A percentile compares a stretch with the other conserved stretches of the same genome.
phyloP scores from a whole-genome alignment of 2,797 vertebrate genomes.

The Remorina albescens region DNA sequence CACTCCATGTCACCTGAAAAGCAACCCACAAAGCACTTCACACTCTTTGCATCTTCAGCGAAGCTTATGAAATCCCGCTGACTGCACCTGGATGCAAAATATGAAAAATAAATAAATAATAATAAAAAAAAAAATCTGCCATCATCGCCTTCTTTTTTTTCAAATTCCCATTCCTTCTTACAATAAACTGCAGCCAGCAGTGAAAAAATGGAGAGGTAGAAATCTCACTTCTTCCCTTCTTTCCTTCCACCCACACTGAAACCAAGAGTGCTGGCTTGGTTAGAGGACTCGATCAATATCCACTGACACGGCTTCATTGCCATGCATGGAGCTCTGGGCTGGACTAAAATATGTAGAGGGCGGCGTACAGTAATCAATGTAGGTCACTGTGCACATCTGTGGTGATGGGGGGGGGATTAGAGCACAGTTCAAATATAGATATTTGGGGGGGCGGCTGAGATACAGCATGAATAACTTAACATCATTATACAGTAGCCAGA shows the following conservation, averaged over 20 bases:
- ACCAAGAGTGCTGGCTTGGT: conserved; percentile 58
- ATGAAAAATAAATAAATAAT: neutral
- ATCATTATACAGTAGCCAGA: conserved; percentile 39
- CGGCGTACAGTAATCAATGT: conserved; percentile 54
- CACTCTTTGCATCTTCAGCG: conserved; percentile 25
- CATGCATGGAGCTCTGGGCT: conserved; percentile 58
- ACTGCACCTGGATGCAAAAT: conserved; percentile 48
- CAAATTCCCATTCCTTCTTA: neutral
- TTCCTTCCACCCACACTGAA: conserved; percentile 47
- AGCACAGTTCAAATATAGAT: conserved; percentile 50
- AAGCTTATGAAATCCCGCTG: conserved; percentile 31
- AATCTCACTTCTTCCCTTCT: conserved; percentile 31
- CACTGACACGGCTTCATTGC: conserved; percentile 68
- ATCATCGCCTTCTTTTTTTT: neutral
- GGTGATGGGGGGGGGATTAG: neutral
- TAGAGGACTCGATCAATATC: conserved; percentile 70
- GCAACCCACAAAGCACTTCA: conserved; percentile 17
- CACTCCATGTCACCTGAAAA: conserved; percentile 45
- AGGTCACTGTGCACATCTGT: conserved; percentile 33
- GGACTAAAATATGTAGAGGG: conserved; percentile 53
- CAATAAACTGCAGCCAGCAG: conserved; percentile 8
- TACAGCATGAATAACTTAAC: conserved; percentile 51
- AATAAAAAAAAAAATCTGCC: too few species aligned
- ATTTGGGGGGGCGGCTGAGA: neutral
- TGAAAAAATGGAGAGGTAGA: neutral